Conservation (phyloP, 2,113 vertebrate genomes). For the Petrocephalus microphthalmus region DNA sequence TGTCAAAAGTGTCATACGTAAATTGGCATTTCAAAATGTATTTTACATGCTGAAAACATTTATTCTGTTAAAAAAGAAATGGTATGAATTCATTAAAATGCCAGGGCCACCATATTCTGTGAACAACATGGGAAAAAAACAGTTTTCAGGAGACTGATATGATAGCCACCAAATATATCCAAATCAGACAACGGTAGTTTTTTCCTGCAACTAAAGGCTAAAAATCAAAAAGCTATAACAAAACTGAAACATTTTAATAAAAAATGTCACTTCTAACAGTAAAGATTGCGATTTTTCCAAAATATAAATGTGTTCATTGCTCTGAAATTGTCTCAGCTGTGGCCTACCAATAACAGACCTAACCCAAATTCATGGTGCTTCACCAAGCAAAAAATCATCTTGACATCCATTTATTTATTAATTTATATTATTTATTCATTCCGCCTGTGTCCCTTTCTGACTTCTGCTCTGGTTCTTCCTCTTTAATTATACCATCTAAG, state of each 20-base stretch:
- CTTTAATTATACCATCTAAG: not conserved
- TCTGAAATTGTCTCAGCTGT: not conserved
- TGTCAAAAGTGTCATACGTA: not conserved
- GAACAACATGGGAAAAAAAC: not conserved
- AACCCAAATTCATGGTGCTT: not conserved
- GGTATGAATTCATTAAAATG: conserved; percentile 7
- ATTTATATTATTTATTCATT: not conserved
- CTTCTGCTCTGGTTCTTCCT: not conserved
- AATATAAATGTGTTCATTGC: not conserved
- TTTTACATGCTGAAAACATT: conserved; percentile 6
- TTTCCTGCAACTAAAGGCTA: not conserved
- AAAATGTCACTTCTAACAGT: not conserved
- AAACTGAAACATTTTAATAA: not conserved
- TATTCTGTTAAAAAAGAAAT: not conserved
- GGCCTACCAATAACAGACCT: not conserved
- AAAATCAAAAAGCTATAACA: not conserved
- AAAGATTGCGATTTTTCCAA: not conserved
- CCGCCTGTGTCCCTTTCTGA: not conserved
- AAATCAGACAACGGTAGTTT: not conserved
- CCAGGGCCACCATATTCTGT: not conserved
- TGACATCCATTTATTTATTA: not conserved
- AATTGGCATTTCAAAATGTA: conserved; percentile 11
- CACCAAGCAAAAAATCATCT: not conserved
- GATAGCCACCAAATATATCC: not conserved
- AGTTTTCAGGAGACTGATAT: not conserved